phyloP scores from a whole-genome alignment of 2,113 vertebrate species.

The Rhinolophus ferrumequinum region DNA sequence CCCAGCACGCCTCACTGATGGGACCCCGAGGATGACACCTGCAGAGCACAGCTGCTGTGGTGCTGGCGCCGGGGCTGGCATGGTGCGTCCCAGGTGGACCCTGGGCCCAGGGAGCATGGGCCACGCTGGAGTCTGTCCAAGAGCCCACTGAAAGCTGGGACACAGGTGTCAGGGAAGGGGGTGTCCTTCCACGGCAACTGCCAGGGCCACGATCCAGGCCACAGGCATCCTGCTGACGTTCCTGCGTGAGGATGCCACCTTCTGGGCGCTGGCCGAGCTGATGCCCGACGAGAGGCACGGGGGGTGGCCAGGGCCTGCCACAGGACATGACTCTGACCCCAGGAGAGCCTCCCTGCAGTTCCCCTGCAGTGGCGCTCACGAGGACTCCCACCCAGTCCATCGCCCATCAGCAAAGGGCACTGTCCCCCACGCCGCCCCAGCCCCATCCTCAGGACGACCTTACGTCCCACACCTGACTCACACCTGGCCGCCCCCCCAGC shows the following conservation, averaged over 20 bases:
- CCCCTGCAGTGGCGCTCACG: background rate
- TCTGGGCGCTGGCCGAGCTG: slow-evolving; percentile 93
- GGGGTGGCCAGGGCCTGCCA: slow-evolving; percentile 84
- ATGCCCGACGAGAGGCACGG: slow-evolving; percentile 91
- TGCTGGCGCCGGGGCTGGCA: no score
- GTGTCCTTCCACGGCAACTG: slow-evolving; percentile 80
- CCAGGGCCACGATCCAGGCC: slow-evolving; percentile 90
- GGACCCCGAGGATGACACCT: no score
- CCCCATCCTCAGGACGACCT: background rate
- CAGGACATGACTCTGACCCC: background rate
- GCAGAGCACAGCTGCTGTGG: no score
- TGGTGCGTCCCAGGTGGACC: no score
- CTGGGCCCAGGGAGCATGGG: rapidly evolving
- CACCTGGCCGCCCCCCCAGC: rapidly evolving
- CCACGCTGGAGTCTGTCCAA: background rate
- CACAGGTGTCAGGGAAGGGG: rapidly evolving
- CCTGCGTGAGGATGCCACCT: slow-evolving; percentile 93
- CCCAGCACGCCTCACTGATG: no score
- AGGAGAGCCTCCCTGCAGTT: background rate
- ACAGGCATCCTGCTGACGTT: slow-evolving; percentile 93
- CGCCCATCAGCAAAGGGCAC: background rate
- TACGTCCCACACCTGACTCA: no score
- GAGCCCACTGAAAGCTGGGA: background rate
- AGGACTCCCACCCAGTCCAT: background rate
- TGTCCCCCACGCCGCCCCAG: rapidly evolving